Evolutionary conservation across 2,888 invertebrate genomes (phyloP), one percentile per base, ranked within the genome.

Genomic region (Ctena decussata): DNA sequence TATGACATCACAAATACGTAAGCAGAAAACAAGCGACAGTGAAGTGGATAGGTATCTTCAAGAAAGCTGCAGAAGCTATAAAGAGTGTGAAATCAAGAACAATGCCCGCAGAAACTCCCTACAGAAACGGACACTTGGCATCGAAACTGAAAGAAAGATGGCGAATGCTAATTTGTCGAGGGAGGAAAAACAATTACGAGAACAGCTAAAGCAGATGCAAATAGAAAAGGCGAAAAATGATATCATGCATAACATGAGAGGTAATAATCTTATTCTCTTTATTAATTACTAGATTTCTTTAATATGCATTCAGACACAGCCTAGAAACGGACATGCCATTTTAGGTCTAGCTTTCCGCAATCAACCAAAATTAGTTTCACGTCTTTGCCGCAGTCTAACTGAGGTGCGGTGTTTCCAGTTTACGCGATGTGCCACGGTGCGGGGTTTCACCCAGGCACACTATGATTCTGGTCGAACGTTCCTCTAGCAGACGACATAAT

Each of bases 61-160:
- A 71, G 94, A 94, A 77, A 93, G 93, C 65, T 89, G 87, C 21
- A 89, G 82, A 65, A 93, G 93, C 70, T 94, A 89, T 78, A 91
- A 91, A 71, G 91, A 92, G 27, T 93, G 92, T 32, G 87, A 88
- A 35, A 88, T 92, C 0, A 93, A 93, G 84, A 94, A 94, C 79
- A 92, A 84, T 2, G 93, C 93, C 0, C 80, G 94, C 8, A 69
- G 93, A 27, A 93, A 93, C 80, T 93, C 93, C 0, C 85, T 94
- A 12, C 89, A 90, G 84, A 93, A 90, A 83, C 91, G 91, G 72
- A 94, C 93, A 2, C 76, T 89, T 18, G 93, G 92, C 0, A 92
- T 93, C 8, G 93, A 94, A 79, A 90, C 89, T 0, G 91, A 93
- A 60, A 77, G 90, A n/a, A 89, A 90, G 39, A 80, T 92, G 73